Evolutionary conservation across 2,888 invertebrate species (phyloP).

Genomic region (Rhagonycha fulva): DNA sequence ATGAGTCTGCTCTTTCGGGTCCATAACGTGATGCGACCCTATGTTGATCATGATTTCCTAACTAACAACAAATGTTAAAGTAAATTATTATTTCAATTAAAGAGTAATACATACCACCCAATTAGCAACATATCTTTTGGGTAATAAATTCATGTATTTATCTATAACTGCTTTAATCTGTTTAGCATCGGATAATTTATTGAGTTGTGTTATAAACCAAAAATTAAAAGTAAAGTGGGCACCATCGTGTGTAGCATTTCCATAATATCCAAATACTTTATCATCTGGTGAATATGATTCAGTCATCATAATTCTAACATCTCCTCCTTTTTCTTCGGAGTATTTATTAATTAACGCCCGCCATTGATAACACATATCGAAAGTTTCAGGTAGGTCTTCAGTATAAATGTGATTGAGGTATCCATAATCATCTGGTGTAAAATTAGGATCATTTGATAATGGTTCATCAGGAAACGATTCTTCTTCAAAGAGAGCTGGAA

Average conservation of each 20-base stretch:
- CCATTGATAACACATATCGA: slow-evolving; percentile 70
- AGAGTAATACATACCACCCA: slow-evolving; percentile 70
- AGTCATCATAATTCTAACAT: slow-evolving; percentile 71
- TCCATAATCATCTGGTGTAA: neutral
- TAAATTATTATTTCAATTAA: neutral
- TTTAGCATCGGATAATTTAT: slow-evolving; percentile 61
- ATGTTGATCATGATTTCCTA: slow-evolving; percentile 79
- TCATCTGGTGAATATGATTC: slow-evolving; percentile 71
- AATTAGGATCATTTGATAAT: neutral
- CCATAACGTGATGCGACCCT: slow-evolving; percentile 74
- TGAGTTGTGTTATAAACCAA: slow-evolving; percentile 66
- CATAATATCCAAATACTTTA: slow-evolving; percentile 69
- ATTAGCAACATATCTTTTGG: slow-evolving; percentile 65
- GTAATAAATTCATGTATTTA: slow-evolving; percentile 57
- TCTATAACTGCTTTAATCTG: slow-evolving; percentile 67
- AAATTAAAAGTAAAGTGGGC: slow-evolving; percentile 83
- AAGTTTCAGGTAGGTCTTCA: slow-evolving; percentile 61
- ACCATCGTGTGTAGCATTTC: slow-evolving; percentile 58
- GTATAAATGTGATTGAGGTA: slow-evolving; percentile 62
- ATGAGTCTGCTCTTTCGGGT: slow-evolving; percentile 69
- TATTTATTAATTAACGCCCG: slow-evolving; percentile 65
- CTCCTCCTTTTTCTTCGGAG: slow-evolving; percentile 48
- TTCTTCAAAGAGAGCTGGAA: slow-evolving; percentile 58
- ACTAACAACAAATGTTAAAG: slow-evolving; percentile 41
- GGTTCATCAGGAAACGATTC: slow-evolving; percentile 24